Evolutionary conservation across 2,888 invertebrate species (phyloP), one percentile per base, ranked within the genome.

Genomic region (Empis stercorea): DNA sequence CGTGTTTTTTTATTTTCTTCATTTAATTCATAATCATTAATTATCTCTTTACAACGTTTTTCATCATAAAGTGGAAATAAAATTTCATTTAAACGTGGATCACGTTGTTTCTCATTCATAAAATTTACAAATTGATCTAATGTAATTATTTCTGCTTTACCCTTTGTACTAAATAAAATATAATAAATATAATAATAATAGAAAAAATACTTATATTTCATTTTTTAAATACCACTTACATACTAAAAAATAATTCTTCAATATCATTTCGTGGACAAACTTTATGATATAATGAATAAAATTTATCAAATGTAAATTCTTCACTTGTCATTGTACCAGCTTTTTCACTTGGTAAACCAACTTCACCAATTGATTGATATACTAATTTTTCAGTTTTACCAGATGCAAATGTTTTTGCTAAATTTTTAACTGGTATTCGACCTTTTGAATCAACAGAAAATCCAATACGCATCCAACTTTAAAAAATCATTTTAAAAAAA

Each of bases 251-350:
- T 27, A 99, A 74, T 64, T 97, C 97, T 62, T 99, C 96, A 58
- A 99, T 97, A 68, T 99, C 99, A 61, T 94, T 95, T 59, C 99
- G 79, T 4, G 99, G 99, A 63, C 97, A 99, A 61, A 99, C 96
- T 74, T 95, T 97, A 68, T 96, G 96, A 70, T 99, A 99, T 11
- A 99, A 75, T 45, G 89, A 86, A 71, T 97, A 96, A 71, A 99
- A 99, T 68, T 96, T 97, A 57, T 99, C 97, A 65, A 97, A 99
- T 1, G 96, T 97, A 66, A 99, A 97, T 44, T 87, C 87, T 16
- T 83, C 86, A 44, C 83, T 86, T 61, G 96, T 95, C 72, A 99
- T 93, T 37, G 86, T 87, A 63, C 95, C 97, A 64, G 88, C 89
- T 83, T 94, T 94, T 49, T 91, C 95, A 51, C 87, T 86, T 0